Base-by-base conservation (phyloP, 2,113 vertebrate genomes). In the Oceanodroma tethys region DNA sequence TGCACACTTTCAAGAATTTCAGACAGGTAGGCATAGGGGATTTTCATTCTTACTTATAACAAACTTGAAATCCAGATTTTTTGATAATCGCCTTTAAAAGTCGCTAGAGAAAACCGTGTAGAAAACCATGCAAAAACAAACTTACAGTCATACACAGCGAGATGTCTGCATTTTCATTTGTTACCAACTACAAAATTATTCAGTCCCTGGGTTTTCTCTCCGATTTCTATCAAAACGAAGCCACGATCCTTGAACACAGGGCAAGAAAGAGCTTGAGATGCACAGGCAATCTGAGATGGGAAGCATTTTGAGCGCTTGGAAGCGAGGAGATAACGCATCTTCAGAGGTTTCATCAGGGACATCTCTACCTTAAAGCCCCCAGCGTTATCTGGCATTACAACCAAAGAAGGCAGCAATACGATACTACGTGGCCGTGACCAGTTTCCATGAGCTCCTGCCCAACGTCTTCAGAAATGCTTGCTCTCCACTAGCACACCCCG, bases 401-500 rank as follows among this genome's bases (percentile, higher is more conserved):
- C 1, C 36, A 63, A n/a, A 36, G 50, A 17, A 13, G 48, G 32
- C 26, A 32, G 30, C 5, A 2, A 42, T 12, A 56, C 4, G 4
- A 18, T 45, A 16, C 15, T 10, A 38, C 1, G 2, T 14, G 53
- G 68, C 23, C 10, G 3, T 9, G 25, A 52, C 22, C 8, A 7
- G 2, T 16, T 42, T 34, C 65, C 30, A 32, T 1, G 3, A 65
- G 26, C 70, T 63, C 30, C 30, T 23, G n/a, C 34, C 47, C 56
- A 11, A 13, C 17, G 22, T 11, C 43, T 78, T 65, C 17, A 15
- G 56, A 71, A 52, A 40, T 1, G 5, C 11, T 13, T 10, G 13
- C 21, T 40, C 36, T 21, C 78, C 43, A 2, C 55, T 3, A 50
- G 19, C 47, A 13, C 4, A 0, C 23, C 34, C 55, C 0, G 1